Percentiles rank a stretch among this genome's conserved stretches.
These are phyloP conservation scores for Argentina silus DNA, from an alignment of 2,797 vertebrate species.

Conservation along the genomic window DNA sequence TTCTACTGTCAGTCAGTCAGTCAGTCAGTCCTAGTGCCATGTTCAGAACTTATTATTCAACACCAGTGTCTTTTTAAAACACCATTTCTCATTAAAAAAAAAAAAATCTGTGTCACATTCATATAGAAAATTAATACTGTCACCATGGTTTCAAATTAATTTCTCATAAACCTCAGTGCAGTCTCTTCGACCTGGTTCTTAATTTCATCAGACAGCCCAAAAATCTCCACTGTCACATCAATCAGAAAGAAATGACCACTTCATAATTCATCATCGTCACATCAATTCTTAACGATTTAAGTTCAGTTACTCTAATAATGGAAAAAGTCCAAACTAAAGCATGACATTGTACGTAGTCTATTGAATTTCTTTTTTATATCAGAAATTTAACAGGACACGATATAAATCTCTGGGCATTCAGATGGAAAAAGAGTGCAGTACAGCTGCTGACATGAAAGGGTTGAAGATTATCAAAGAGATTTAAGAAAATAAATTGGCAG, in stretches of 20 bases:
- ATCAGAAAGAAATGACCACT: slow-evolving; percentile 27
- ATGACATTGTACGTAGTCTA: slow-evolving; percentile 22
- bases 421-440: slow-evolving; percentile 33
- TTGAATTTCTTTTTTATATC: slow-evolving; percentile 33
- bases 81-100: background rate
- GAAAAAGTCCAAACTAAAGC: background rate
- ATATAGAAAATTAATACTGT: background rate
- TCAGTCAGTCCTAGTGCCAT: background rate
- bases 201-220: background rate
- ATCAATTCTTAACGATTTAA: slow-evolving; percentile 1
- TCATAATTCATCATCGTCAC: slow-evolving; percentile 36
- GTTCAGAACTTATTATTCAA: background rate
- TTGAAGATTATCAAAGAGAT: slow-evolving; percentile 69
- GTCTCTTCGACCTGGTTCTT: slow-evolving; percentile 1
- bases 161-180: slow-evolving; percentile 14
- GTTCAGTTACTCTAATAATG: slow-evolving; percentile 4
- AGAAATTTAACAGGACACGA: slow-evolving; percentile 24
- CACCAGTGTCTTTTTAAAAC: background rate
- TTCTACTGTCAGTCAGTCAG: too few species aligned
- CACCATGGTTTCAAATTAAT: background rate
- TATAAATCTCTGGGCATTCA: slow-evolving; percentile 25
- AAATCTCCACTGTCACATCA: slow-evolving; percentile 1
- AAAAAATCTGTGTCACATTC: background rate
- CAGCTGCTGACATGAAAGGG: slow-evolving; percentile 56
- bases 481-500: slow-evolving; percentile 66